Evolutionary conservation across 92 coral and sea anemone species (phyloP), one percentile per base, ranked within the genome.

Genomic region (Pocillopora grandis): DNA sequence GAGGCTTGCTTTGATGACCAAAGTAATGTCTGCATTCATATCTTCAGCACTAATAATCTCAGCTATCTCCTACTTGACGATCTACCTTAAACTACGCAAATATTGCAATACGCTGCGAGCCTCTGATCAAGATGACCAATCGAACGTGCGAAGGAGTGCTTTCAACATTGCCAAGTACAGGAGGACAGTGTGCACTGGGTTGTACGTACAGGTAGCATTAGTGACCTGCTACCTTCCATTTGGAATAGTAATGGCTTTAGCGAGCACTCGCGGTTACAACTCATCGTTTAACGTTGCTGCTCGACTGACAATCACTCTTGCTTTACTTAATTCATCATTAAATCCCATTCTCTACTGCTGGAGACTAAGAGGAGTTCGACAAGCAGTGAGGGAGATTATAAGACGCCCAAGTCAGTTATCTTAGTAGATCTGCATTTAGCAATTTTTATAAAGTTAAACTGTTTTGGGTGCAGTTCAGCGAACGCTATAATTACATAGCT

Each of bases 331-430:
- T 69, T 76, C 80, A 59, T 76, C 80, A 5, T 55, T 76, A 10
- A 76, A 76, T 69, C 80, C 80, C 23, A 33, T 76, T 60, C 69
- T 76, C 16, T 76, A 76, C 56, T 76, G 80, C 12, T 76, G 80
- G 80, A 76, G 16, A 18, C 59, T 76, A 56, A 35, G 18, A 19
- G 69, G 69, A 17, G 80, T 76, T 0, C 18, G 80, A 33, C n/a
- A 76, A 17, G 80, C 69, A 16, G 80, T 27, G 56, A 76, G 33
- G 56, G 36, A 33, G 12, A 76, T 49, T 3, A 10, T 76, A 2
- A 56, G 5, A 68, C 48, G 16, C 13, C 49, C 1, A 10, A 31
- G 19, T 68, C 31, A 12, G 31, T 68, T 15, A 42, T 68, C 36
- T 33, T 31, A 4, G 1, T 33, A 3, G 6, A 68, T 27, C 31